Base-by-base conservation (phyloP, 2,888 invertebrate genomes). In the Andrena bucephala region DNA sequence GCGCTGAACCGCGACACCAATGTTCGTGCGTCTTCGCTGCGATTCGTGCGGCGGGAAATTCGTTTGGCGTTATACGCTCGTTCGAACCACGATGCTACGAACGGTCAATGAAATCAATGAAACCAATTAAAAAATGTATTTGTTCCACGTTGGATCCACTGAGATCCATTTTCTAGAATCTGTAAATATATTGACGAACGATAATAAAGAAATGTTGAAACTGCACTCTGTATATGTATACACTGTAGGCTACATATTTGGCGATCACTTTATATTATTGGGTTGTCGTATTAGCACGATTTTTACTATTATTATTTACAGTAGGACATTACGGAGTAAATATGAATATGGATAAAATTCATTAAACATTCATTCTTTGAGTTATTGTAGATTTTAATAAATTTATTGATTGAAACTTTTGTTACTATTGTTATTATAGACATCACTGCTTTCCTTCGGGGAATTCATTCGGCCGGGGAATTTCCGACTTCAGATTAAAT, bases 171-270 rank as follows among this genome's bases (percentile, higher is more conserved):
- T 76, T 52, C 31, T 62, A 36, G 50, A 67, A 48, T 62, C 42
- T 81, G 72, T 69, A 73, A 59, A 77, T 73, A 65, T 36, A 72
- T 36, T 54, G 69, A 71, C 59, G 67, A 50, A 67, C 79, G 60
- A 63, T 71, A 72, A 72, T 66, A 65, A 70, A 67, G 8, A 33
- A 67, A 80, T 57, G 57, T 65, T 52, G 60, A 60, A 66, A 62
- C n/a, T 66, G 63, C 5, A 48, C 62, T 57, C 7, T 67, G 63
- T 69, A 59, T 8, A 24, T 65, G 52, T 52, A 24, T 13, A n/a
- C 2, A 16, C 33, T 5, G 13, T 3, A 13, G 16, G 16, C n/a
- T 66, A 48, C 48, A n/a, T 29, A 29, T 48, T 27, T 27, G 13
- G 50, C 52, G 13, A 29, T n/a, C 52, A 50, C n/a, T 50, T n/a